A percentile compares a stretch with the other conserved stretches of the same genome.
These are phyloP conservation scores for Synanceia verrucosa DNA, from an alignment of 2,797 vertebrate species.

Conservation along the genomic window DNA sequence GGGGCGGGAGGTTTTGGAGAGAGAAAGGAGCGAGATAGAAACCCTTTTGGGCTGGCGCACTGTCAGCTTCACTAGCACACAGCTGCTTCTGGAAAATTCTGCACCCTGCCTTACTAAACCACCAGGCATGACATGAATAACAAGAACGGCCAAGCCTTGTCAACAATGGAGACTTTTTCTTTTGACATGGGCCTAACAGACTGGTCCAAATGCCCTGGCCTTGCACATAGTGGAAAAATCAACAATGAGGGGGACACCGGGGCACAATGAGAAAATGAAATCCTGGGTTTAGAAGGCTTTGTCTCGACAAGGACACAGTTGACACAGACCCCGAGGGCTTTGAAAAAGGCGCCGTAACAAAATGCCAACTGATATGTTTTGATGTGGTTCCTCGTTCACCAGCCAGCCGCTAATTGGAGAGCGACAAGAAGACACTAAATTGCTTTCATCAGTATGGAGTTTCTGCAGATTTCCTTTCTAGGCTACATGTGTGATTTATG, in stretches of 20 bases:
- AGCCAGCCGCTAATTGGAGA: slow-evolving; percentile 74
- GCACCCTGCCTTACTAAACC: slow-evolving; percentile 87
- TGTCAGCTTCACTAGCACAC: slow-evolving; percentile 87
- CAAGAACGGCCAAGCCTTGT: slow-evolving; percentile 73
- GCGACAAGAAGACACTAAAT: slow-evolving; percentile 55
- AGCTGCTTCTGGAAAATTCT: slow-evolving; percentile 98
- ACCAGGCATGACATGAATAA: slow-evolving; percentile 89
- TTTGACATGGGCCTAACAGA: slow-evolving; percentile 76
- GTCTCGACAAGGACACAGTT: slow-evolving; percentile 72
- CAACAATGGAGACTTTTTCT: slow-evolving; percentile 74
- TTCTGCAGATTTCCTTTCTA: slow-evolving; percentile 38
- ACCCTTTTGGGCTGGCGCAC: slow-evolving; percentile 86
- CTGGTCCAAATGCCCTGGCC: slow-evolving; percentile 77
- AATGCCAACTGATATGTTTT: slow-evolving; percentile 80
- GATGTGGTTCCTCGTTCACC: slow-evolving; percentile 75
- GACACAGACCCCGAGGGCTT: slow-evolving; percentile 71
- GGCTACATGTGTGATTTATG: slow-evolving; percentile 20
- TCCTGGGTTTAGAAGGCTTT: slow-evolving; percentile 79
- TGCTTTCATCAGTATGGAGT: slow-evolving; percentile 41
- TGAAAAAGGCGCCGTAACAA: slow-evolving; percentile 69
- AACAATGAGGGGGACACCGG: slow-evolving; percentile 76
- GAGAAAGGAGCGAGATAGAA: slow-evolving; percentile 69
- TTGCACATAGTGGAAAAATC: slow-evolving; percentile 80
- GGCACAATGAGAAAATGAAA: slow-evolving; percentile 80
- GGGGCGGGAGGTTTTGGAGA: slow-evolving; percentile 44